Conservation (phyloP, 2,888 invertebrate species). For the Euplagia quadripunctaria region DNA sequence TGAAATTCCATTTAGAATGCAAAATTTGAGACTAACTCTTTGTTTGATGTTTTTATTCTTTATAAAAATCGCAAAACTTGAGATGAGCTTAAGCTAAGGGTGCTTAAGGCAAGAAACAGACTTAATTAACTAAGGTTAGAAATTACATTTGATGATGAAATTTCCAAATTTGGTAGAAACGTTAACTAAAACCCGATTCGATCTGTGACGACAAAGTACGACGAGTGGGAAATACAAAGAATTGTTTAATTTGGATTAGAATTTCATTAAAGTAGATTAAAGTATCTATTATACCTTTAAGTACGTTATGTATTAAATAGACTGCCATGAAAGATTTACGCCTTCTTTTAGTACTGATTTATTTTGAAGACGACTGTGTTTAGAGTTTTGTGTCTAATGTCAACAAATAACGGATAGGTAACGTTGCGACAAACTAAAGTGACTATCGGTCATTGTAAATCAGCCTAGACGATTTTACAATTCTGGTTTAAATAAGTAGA, state of each 20-base stretch:
- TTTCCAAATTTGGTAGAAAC: not conserved
- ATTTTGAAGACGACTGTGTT: constrained; percentile 20
- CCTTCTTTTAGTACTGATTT: constrained; percentile 33
- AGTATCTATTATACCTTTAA: constrained; percentile 26
- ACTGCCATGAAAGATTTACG: constrained; percentile 27
- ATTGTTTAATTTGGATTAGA: constrained; percentile 18
- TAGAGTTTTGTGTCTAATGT: constrained; percentile 20
- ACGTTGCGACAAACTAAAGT: not conserved
- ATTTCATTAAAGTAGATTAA: constrained; percentile 6
- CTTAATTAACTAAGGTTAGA: not conserved
- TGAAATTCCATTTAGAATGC: no score
- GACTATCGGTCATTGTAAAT: no score
- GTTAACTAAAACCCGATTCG: not conserved
- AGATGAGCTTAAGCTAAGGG: no score
- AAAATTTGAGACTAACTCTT: no score
- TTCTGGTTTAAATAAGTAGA: not conserved
- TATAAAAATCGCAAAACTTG: no score
- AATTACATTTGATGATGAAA: not conserved
- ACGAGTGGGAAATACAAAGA: not conserved
- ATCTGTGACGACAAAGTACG: not conserved
- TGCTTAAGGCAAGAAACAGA: not conserved
- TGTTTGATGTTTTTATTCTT: no score
- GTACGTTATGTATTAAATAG: constrained; percentile 29
- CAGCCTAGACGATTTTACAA: not conserved
- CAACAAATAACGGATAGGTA: constrained; percentile 15